Base-by-base conservation (phyloP, 2,113 vertebrate genomes). In the Trematocara stigmaticum region DNA sequence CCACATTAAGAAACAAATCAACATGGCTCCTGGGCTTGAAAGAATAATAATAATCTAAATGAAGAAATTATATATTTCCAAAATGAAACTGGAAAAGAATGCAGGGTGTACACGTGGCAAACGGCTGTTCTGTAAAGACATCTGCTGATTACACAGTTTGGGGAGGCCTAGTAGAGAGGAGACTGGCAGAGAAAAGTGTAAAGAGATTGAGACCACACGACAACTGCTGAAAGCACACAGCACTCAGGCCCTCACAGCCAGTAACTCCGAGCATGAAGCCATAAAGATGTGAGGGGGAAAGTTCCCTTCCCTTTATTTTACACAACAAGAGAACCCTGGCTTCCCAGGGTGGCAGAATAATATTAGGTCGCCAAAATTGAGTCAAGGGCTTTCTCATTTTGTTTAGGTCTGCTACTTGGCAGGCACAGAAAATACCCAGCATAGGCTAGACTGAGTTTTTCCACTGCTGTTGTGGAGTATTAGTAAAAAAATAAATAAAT, bases 91-190 rank as follows among this genome's bases (percentile, higher is more conserved):
- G 91, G 88, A 91, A 88, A 89, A 94, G 84, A 92, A 92, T 66
- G 86, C 93, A 89, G 88, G 82, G 69, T 85, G 88, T 86, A 84
- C 91, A 86, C 40, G 82, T 88, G 79, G 88, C 91, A 86, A 59
- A 84, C 90, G 92, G 90, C 94, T 86, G 38, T 87, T 92, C 87
- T 90, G 94, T 93, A 92, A 95, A 96, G 95, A 96, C 95, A 96
- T 96, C 93, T 96, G 95, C 95, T 96, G 95, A 95, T 95, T 92
- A 94, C 94, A 95, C 95, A 93, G 91, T 95, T 95, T 91, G 87
- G 88, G 90, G 91, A 94, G 94, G 90, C 91, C 91, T 94, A 90
- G 85, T 93, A 66, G 83, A 90, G 91, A 91, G 91, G 79, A 91
- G 91, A 71, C 93, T 95, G 94, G 91, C 91, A 92, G 91, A 87